phyloP scores from a whole-genome alignment of 1,140 invertebrate genomes.

The Tachypleus tridentatus region DNA sequence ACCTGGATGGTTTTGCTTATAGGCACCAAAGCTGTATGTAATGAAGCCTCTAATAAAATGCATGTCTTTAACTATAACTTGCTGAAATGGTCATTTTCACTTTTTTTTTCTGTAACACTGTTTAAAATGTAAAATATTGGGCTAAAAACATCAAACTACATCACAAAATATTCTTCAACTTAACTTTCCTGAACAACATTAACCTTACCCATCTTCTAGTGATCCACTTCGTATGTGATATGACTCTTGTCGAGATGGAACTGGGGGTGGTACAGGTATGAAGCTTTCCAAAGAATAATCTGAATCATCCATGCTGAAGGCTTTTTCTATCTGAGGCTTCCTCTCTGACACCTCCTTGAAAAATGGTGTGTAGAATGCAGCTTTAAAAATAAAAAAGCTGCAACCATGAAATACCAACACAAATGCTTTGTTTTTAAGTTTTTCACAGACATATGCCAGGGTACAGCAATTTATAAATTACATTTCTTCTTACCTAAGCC shows the following conservation, averaged over 20 bases:
- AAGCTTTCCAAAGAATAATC: slow-evolving; percentile 21
- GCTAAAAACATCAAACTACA: too few species aligned
- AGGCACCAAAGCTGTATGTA: too few species aligned
- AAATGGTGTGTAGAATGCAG: slow-evolving; percentile 89
- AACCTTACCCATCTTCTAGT: slow-evolving; percentile 32
- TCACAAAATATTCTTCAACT: not conserved
- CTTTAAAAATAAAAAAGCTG: slow-evolving; percentile 40
- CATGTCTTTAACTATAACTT: too few species aligned
- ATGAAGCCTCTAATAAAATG: too few species aligned
- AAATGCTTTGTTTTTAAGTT: too few species aligned
- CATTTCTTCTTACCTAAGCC: too few species aligned
- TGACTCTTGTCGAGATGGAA: slow-evolving; percentile 38
- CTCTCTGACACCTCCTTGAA: slow-evolving; percentile 93
- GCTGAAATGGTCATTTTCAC: too few species aligned
- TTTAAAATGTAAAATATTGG: too few species aligned
- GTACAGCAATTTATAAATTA: too few species aligned
- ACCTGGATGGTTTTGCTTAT: too few species aligned
- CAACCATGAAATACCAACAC: not conserved
- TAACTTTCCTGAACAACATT: not conserved
- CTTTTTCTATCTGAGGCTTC: slow-evolving; percentile 86
- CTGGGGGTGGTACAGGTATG: slow-evolving; percentile 41
- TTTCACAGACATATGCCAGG: too few species aligned
- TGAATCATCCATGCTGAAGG: slow-evolving; percentile 77
- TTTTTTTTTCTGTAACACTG: too few species aligned
- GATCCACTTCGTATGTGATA: slow-evolving; percentile 34